Conservation (phyloP, 2,797 vertebrate species). For the Muraenolepis orangiensis region DNA sequence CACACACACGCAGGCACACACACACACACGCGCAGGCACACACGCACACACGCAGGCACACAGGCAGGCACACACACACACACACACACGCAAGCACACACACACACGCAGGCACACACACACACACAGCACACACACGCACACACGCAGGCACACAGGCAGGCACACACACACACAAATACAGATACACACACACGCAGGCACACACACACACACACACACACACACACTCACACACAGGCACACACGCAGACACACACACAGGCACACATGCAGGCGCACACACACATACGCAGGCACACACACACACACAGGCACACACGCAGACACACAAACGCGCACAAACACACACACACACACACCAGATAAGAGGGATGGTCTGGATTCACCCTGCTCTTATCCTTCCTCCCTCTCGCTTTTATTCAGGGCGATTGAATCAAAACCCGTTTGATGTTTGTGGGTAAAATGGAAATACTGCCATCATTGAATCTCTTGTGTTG, state of each 20-base stretch:
- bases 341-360: neutral
- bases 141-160: slow-evolving; percentile 4
- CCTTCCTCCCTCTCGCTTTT: neutral
- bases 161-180: neutral
- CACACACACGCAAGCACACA: slow-evolving; percentile 3
- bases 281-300: slow-evolving; percentile 5
- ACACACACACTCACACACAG: neutral
- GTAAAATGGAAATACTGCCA: neutral
- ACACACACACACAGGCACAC: slow-evolving; percentile 1
- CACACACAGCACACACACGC: slow-evolving; percentile 8
- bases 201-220: neutral
- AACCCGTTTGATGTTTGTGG: neutral
- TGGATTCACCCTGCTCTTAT: neutral
- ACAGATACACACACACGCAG: too few relatives aligned
- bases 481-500: neutral
- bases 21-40: neutral
- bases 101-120: neutral
- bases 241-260: slow-evolving; percentile 2
- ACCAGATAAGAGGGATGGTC: neutral
- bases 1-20: slow-evolving; percentile 6
- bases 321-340: neutral
- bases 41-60: neutral
- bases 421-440: neutral
- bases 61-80: neutral
- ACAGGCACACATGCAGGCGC: slow-evolving; percentile 4